Evolutionary conservation across 1,140 invertebrate species (phyloP).

Genomic region (Dolichoris vasculosae): DNA sequence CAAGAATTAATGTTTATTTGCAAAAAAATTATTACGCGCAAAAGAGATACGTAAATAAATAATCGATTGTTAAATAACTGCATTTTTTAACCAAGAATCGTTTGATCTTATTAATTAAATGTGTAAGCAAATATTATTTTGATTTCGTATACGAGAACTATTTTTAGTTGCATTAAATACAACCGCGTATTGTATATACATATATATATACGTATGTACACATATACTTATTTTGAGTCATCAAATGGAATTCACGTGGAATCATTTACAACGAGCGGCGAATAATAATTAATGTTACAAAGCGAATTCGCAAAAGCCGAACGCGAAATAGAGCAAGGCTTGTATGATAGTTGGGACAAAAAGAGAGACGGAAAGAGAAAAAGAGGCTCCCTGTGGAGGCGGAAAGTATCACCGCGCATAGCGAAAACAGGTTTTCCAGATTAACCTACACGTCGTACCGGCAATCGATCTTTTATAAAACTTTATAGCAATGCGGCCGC

Average conservation of each 20-base stretch:
- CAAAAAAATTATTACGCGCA: too few relatives aligned
- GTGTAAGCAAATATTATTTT: neutral
- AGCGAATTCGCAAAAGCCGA: constrained; percentile 33
- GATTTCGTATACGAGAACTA: neutral
- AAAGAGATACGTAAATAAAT: neutral
- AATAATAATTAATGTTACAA: constrained; percentile 43
- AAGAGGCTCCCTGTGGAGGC: constrained; percentile 64
- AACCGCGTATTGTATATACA: too few relatives aligned
- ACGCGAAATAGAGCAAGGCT: constrained; percentile 29
- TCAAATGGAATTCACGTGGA: constrained; percentile 36
- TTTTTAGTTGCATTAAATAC: neutral
- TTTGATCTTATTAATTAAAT: neutral
- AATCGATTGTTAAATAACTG: neutral
- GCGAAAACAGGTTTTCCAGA: constrained; percentile 66
- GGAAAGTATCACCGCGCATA: constrained; percentile 62
- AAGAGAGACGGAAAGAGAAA: constrained; percentile 49
- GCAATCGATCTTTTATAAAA: constrained; percentile 63
- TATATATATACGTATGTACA: too few relatives aligned
- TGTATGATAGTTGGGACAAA: neutral
- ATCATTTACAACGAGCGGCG: neutral
- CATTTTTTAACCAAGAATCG: neutral
- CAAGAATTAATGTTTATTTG: too few relatives aligned
- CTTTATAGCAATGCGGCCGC: constrained; percentile 40
- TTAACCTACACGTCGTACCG: constrained; percentile 62
- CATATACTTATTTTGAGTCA: constrained; percentile 37